Evolutionary conservation across 2,797 vertebrate species (phyloP), one percentile per base, ranked within the genome.

Genomic region (Fistularia commersonii): DNA sequence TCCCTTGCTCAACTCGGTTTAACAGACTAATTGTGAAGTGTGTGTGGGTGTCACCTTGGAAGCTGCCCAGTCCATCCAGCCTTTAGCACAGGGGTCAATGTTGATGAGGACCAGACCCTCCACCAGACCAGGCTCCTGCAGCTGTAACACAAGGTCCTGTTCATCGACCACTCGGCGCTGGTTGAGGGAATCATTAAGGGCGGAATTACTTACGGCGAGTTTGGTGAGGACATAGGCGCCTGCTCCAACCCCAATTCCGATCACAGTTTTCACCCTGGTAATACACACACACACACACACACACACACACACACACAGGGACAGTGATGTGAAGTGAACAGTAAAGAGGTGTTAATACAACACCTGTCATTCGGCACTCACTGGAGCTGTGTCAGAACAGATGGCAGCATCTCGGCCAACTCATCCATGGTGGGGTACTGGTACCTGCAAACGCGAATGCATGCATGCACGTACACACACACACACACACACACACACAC

Each of bases 31-130:
- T n/a, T 31, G 13, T 13, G 34, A 9, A 35, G 9, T 11, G 48
- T n/a, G 37, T 32, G 37, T 7, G 13, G 3, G 33, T 47, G 9
- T 3, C 13, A 97, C 95, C 92, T 98, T 98, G 14, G 95, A 92
- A 35, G 93, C 91, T 36, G 95, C 95, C 96, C 96, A 98, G 76
- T 97, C 94, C 69, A 98, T 92, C 96, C 96, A 98, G 62, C 96
- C 95, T 68, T 97, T 98, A 52, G 95, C 94, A 71, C 95, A 98
- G 1, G 95, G 93, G 80, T 98, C 95, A 12, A 98, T 32, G 11
- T 98, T 95, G 77, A 98, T 94, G 41, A 98, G 93, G 67, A 98
- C 90, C 1, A 98, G 90, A 39, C 93, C 94, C 64, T 98, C 96
- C 41, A 97, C 94, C 45, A 97, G 69, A 15, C 86, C 76, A 1